These are phyloP conservation scores for Melanotus villosus DNA, from an alignment of 2,888 invertebrate genomes.

Conservation along the genomic window DNA sequence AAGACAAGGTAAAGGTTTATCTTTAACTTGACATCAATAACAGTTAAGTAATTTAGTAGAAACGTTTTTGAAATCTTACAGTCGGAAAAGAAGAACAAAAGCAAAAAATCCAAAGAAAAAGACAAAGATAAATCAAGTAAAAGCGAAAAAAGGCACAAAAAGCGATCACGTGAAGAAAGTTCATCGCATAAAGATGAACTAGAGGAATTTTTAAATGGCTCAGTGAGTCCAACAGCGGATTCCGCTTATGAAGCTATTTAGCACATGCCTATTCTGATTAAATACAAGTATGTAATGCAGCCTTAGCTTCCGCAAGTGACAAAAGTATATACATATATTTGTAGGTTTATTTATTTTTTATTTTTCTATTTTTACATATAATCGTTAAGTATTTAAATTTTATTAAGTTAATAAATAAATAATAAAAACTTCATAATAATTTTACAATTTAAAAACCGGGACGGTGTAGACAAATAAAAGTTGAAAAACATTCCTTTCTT, in stretches of 20 bases:
- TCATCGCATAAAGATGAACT: constrained; percentile 70
- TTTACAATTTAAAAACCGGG: not conserved
- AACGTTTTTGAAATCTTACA: constrained; percentile 42
- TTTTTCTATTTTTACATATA: constrained; percentile 18
- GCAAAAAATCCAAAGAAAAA: constrained; percentile 71
- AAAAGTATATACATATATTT: not conserved
- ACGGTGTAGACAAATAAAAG: too few relatives aligned
- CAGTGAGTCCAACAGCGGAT: constrained; percentile 71
- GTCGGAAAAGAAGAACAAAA: constrained; percentile 64
- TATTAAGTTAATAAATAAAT: constrained; percentile 17
- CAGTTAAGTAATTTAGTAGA: not conserved
- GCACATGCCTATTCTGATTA: constrained; percentile 42
- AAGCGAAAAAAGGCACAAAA: constrained; percentile 67
- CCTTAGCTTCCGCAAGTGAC: constrained; percentile 26
- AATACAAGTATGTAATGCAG: constrained; percentile 33
- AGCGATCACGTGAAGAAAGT: constrained; percentile 67
- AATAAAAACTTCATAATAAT: not conserved
- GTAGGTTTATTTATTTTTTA: constrained; percentile 20
- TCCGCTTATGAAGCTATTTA: constrained; percentile 76
- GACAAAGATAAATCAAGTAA: constrained; percentile 65
- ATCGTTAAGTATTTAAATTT: constrained; percentile 14
- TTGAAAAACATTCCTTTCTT: too few relatives aligned
- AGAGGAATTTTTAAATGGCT: constrained; percentile 75
- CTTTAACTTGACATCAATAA: too few relatives aligned
- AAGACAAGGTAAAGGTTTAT: constrained; percentile 70